These are phyloP conservation scores for Lamellibrachia satsuma DNA, from an alignment of 2,888 invertebrate species.

Conservation along the genomic window DNA sequence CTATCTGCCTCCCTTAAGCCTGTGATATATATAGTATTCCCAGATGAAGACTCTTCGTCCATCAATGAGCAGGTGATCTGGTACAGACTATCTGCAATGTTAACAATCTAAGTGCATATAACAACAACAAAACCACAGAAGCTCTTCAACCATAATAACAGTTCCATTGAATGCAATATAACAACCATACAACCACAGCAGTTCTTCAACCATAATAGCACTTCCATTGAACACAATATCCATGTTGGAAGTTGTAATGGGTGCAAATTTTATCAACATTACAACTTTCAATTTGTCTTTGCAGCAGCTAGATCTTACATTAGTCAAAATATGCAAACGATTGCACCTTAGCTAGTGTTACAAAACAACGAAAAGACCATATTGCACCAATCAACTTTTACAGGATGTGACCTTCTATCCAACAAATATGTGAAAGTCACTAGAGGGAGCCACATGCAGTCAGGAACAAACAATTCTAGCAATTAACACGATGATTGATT, in stretches of 20 bases:
- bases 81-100: neutral
- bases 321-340: neutral
- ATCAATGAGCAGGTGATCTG: neutral
- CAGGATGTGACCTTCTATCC: neutral
- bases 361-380: neutral
- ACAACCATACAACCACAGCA: no score
- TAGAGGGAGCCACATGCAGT: neutral
- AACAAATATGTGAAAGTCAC: neutral
- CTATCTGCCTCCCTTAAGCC: neutral
- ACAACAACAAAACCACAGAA: neutral
- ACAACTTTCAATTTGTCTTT: no score
- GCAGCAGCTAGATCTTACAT: no score
- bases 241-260: no score
- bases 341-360: neutral
- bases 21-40: neutral
- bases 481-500: conserved; percentile 2
- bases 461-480: neutral
- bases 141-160: no score
- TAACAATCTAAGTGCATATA: neutral
- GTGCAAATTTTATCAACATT: no score
- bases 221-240: no score
- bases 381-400: neutral
- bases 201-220: no score
- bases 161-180: no score
- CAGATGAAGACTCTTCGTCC: neutral